phyloP scores from a whole-genome alignment of 2,797 vertebrate genomes.

The Siniperca obscura region DNA sequence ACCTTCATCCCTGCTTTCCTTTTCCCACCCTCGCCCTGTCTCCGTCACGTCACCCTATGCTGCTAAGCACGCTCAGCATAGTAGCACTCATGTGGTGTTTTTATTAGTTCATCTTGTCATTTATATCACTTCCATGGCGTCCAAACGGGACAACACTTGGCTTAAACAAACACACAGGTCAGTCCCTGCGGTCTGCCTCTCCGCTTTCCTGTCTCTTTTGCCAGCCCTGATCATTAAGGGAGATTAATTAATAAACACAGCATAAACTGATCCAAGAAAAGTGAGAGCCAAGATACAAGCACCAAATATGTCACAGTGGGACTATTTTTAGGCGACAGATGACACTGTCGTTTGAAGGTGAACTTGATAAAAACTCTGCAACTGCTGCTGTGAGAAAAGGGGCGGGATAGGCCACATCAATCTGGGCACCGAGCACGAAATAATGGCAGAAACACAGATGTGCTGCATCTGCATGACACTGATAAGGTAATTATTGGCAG shows the following conservation, averaged over 20 bases:
- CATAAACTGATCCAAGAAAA: constrained; percentile 74
- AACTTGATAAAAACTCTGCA: constrained; percentile 72
- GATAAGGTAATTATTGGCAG: constrained; percentile 68
- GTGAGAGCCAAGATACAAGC: constrained; percentile 70
- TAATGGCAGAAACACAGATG: constrained; percentile 68
- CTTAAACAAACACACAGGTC: constrained; percentile 61
- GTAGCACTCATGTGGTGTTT: constrained; percentile 48
- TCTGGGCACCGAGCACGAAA: constrained; percentile 33
- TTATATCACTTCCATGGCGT: constrained; percentile 29
- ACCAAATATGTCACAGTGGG: constrained; percentile 77
- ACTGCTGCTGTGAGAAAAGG: constrained; percentile 60
- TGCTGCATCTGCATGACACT: constrained; percentile 58
- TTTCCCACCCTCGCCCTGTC: constrained; percentile 20
- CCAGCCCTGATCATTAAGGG: constrained; percentile 63
- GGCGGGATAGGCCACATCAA: constrained; percentile 63
- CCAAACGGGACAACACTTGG: constrained; percentile 39
- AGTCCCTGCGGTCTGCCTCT: constrained; percentile 41
- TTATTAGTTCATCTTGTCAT: constrained; percentile 60
- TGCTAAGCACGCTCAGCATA: constrained; percentile 42
- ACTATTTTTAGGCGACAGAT: constrained; percentile 82
- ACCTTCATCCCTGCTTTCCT: constrained; percentile 15
- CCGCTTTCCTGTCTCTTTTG: constrained; percentile 48
- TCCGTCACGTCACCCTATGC: constrained; percentile 39
- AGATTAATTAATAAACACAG: constrained; percentile 81
- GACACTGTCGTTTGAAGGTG: constrained; percentile 79